phyloP scores from a whole-genome alignment of 2,888 invertebrate species.

The Lomographa bimaculata region DNA sequence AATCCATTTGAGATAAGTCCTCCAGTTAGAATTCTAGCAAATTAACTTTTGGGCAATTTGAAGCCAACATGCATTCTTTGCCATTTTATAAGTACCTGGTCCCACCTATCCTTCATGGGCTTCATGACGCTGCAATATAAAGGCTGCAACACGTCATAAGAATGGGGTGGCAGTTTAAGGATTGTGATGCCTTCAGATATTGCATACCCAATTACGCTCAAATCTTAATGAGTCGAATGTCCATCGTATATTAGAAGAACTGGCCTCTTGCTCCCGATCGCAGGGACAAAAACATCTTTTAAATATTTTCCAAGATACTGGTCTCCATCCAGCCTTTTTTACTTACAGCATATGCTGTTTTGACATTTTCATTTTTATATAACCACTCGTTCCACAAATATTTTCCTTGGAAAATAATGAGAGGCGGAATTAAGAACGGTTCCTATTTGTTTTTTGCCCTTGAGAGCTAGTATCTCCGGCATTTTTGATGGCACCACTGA shows the following conservation, averaged over 20 bases:
- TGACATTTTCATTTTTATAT: no score
- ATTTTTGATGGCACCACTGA: no score
- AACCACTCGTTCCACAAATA: neutral
- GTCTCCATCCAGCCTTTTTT: slow-evolving; percentile 3
- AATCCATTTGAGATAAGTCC: slow-evolving; percentile 5
- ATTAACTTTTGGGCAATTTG: slow-evolving; percentile 5
- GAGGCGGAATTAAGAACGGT: no score
- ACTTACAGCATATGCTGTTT: slow-evolving; percentile 2
- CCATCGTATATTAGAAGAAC: slow-evolving; percentile 10
- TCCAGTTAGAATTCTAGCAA: slow-evolving; percentile 5
- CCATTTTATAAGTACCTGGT: slow-evolving; percentile 11
- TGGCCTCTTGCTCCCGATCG: slow-evolving; percentile 8
- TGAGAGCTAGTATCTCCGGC: no score
- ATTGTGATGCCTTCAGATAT: slow-evolving; percentile 36
- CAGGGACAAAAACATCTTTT: slow-evolving; percentile 8
- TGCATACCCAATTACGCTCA: slow-evolving; percentile 42
- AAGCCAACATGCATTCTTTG: slow-evolving; percentile 3
- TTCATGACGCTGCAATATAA: slow-evolving; percentile 40
- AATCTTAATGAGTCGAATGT: slow-evolving; percentile 27
- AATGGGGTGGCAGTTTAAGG: slow-evolving; percentile 45
- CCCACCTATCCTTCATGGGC: slow-evolving; percentile 35
- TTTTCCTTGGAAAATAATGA: slow-evolving; percentile 3
- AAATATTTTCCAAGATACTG: slow-evolving; percentile 4
- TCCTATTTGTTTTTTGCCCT: no score
- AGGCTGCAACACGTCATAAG: slow-evolving; percentile 42